These are phyloP conservation scores for Lepidurus arcticus DNA, from an alignment of 1,140 invertebrate species.

Conservation along the genomic window DNA sequence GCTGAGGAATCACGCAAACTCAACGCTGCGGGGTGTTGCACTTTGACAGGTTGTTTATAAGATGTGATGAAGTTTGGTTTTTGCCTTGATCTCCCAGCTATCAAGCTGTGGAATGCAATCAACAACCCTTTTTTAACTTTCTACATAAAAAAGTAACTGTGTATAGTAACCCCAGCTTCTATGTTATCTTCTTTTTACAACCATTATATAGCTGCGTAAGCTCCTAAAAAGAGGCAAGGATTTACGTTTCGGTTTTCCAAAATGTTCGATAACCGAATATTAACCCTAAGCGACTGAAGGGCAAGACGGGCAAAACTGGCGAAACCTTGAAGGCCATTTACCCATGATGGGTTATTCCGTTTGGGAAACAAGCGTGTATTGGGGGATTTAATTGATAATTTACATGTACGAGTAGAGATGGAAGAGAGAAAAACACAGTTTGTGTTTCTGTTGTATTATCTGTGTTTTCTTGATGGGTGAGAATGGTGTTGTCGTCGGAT, in stretches of 20 bases:
- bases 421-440: background rate
- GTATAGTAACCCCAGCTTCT: no score
- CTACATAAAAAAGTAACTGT: background rate
- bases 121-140: background rate
- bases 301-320: no score
- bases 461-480: conserved; percentile 12
- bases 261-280: background rate
- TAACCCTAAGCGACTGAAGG: no score
- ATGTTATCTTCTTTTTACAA: background rate
- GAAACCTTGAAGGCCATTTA: background rate
- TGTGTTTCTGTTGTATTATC: conserved; percentile 13
- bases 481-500: conserved; percentile 18
- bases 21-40: background rate
- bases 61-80: background rate
- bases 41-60: background rate
- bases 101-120: background rate
- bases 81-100: background rate
- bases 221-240: background rate
- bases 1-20: conserved; percentile 3
- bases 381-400: background rate
- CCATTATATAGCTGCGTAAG: background rate
- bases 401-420: background rate
- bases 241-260: background rate
- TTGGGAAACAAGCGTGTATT: conserved; percentile 12
- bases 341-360: background rate